phyloP scores from a whole-genome alignment of 37 sponge, comb jelly and placozoan species.

The Spongia lamella region DNA sequence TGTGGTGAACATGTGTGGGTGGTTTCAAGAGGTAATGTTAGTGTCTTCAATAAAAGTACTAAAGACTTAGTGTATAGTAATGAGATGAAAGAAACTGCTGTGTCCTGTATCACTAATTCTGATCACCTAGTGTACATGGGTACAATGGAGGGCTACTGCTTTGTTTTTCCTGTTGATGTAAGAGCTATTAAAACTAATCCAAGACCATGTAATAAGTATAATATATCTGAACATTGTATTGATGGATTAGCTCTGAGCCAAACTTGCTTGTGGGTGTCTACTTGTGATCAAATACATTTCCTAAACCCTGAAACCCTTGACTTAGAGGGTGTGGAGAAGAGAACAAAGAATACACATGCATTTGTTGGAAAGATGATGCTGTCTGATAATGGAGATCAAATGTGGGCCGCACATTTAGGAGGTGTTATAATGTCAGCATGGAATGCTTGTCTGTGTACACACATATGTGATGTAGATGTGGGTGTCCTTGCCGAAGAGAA shows the following conservation, averaged over 20 bases:
- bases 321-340: background rate
- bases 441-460: constrained; percentile 13
- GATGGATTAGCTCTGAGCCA: constrained; percentile 5
- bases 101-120: constrained; percentile 35
- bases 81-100: background rate
- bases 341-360: background rate
- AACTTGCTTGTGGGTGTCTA: constrained; percentile 22
- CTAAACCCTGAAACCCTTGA: constrained; percentile 2
- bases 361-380: constrained; percentile 14
- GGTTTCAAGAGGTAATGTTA: constrained; percentile 2
- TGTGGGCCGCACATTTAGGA: constrained; percentile 18
- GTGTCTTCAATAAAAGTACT: constrained; percentile 11
- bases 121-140: constrained; percentile 25
- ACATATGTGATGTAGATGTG: constrained; percentile 17
- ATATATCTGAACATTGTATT: constrained; percentile 6
- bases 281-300: constrained; percentile 10
- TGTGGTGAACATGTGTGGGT: constrained; percentile 42
- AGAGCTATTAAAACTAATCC: background rate
- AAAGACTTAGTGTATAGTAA: constrained; percentile 1
- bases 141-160: constrained; percentile 39
- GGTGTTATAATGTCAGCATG: constrained; percentile 21
- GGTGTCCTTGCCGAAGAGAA: background rate
- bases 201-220: background rate
- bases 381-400: constrained; percentile 9
- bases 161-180: background rate